Percentiles rank a stretch among this genome's conserved stretches.
These are phyloP conservation scores for Biston stratarius DNA, from an alignment of 2,888 invertebrate genomes.

Conservation along the genomic window DNA sequence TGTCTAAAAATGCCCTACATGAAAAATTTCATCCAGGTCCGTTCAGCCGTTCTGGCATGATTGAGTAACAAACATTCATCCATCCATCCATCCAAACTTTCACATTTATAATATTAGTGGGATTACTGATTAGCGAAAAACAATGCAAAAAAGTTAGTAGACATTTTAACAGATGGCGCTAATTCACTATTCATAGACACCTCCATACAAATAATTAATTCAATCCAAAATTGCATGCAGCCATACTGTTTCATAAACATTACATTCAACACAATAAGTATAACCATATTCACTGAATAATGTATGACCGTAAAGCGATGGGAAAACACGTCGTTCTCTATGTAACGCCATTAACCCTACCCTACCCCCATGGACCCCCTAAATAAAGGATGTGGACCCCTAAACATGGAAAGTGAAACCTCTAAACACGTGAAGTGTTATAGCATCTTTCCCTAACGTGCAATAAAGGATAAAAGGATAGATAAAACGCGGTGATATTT, in stretches of 20 bases:
- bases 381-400: constrained; percentile 20
- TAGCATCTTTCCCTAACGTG: constrained; percentile 28
- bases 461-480: constrained; percentile 23
- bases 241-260: constrained; percentile 18
- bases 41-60: too few species aligned
- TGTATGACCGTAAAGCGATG: constrained; percentile 31
- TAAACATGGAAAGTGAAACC: constrained; percentile 25
- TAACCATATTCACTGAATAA: constrained; percentile 29
- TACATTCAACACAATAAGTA: constrained; percentile 4
- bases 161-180: too few species aligned
- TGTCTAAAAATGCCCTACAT: too few species aligned
- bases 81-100: too few species aligned
- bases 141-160: too few species aligned
- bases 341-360: constrained; percentile 34
- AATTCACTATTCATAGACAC: too few species aligned
- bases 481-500: constrained; percentile 25
- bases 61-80: too few species aligned
- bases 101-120: too few species aligned
- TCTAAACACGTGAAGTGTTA: constrained; percentile 35
- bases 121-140: too few species aligned
- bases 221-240: neutral
- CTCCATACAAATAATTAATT: too few species aligned
- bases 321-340: constrained; percentile 33
- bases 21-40: too few species aligned
- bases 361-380: constrained; percentile 19